Evolutionary conservation across 1,140 invertebrate species (phyloP).

Genomic region (Drosophila dunni): DNA sequence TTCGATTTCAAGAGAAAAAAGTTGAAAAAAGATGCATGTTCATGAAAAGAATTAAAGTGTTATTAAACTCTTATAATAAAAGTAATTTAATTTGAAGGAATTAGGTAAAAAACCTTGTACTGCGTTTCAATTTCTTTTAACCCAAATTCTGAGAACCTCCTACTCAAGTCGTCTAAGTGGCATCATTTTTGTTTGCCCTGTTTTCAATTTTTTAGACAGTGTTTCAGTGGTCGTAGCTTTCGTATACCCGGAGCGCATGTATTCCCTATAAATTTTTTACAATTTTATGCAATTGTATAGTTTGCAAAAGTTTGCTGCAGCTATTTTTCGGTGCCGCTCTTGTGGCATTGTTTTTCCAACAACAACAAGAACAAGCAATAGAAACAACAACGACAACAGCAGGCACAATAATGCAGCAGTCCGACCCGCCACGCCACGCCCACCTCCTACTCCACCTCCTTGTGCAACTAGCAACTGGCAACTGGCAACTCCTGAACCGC

Average conservation of each 20-base stretch:
- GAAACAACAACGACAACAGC: slow-evolving; percentile 19
- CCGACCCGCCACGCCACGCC: slow-evolving; percentile 63
- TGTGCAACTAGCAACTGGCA: neutral
- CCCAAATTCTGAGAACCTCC: slow-evolving; percentile 4
- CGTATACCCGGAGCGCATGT: slow-evolving; percentile 66
- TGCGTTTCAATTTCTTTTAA: neutral
- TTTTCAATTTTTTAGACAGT: slow-evolving; percentile 34
- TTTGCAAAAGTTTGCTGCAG: slow-evolving; percentile 79
- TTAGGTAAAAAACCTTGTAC: no score
- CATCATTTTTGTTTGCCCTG: slow-evolving; percentile 18
- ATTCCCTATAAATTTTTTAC: slow-evolving; percentile 82
- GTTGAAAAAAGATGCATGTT: no score
- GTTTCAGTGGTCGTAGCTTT: neutral
- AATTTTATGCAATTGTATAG: slow-evolving; percentile 82
- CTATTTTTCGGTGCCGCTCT: slow-evolving; percentile 76
- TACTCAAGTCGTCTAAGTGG: slow-evolving; percentile 24
- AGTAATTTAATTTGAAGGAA: no score
- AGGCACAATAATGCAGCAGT: slow-evolving; percentile 61
- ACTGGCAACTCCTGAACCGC: slow-evolving; percentile 43
- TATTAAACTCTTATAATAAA: no score
- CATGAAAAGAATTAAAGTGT: no score
- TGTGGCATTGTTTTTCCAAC: slow-evolving; percentile 74
- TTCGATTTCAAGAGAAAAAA: no score
- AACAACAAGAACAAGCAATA: slow-evolving; percentile 41
- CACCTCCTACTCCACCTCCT: slow-evolving; percentile 27